Evolutionary conservation across 2,888 invertebrate species (phyloP), one percentile per base, ranked within the genome.

Genomic region (Zele albiditarsus): DNA sequence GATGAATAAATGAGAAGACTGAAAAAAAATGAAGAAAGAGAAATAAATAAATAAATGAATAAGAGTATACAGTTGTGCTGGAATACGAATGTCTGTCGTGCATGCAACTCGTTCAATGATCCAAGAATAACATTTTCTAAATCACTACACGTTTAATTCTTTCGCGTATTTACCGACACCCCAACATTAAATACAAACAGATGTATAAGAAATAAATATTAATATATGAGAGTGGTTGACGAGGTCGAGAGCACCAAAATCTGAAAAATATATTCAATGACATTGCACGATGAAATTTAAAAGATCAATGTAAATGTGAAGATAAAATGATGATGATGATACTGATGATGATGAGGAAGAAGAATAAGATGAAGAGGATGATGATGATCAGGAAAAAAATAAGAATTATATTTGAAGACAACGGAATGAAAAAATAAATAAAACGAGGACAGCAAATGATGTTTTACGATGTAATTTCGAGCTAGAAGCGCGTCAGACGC

Each of bases 401-500:
- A 60, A 60, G 14, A 60, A 60, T 60, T 60, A 60, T 53, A 53
- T 53, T 53, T 53, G 53, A 53, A 53, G 42, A 49, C 49, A 28
- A 74, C 66, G 49, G 69, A n/a, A 57, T 10, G 33, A 23, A 67
- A 46, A 66, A 70, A 73, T 38, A 46, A 57, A 63, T 65, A 74
- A 74, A 71, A 73, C 72, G 66, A 57, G 67, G 75, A 73, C 66
- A 71, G 75, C 75, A 73, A 73, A 73, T 68, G 69, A 74, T 67
- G 71, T 78, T 78, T 78, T 71, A 76, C 78, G 78, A 71, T 58
- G 74, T 74, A 71, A 76, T 76, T 79, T 74, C 46, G 25, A 74
- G 77, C 76, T 78, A 78, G 78, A 80, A 78, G 77, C 78, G 76
- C 75, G 68, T 73, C 60, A 72, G 77, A 74, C 73, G 72, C 73